Evolutionary conservation across 2,113 vertebrate genomes (phyloP), one percentile per base, ranked within the genome.

Genomic region (Colinus virginianus): DNA sequence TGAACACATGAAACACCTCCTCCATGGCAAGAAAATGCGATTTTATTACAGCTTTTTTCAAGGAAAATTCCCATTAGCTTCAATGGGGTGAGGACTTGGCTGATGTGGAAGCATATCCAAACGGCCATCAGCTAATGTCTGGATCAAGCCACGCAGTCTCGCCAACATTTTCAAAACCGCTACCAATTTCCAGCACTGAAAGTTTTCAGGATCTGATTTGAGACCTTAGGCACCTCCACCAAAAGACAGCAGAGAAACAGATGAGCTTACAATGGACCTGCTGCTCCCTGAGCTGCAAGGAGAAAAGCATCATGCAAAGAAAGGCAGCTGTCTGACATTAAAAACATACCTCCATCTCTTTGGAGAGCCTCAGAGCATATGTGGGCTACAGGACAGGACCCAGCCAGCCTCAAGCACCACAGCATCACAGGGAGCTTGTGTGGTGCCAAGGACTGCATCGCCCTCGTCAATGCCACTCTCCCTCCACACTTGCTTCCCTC

Each of bases 11-110:
- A 87, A 95, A 95, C 79, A 94, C 90, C 69, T 94, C 76, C 56
- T 45, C 63, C 14, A 32, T 23, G 87, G 94, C 93, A 96, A 95
- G 85, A 86, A 94, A 92, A 91, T 1, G 0, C 26, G 30, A 92
- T 78, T 94, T 94, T 72, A 83, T 96, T 86, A 93, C 53, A 45
- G 72, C 30, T 56, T 94, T 91, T 89, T 88, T 94, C 85, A 95
- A 95, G 90, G 91, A 96, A 96, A 96, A 94, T 55, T 96, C 90
- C 76, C 84, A 94, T 36, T 88, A 11, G 6, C 76, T 90, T 94
- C 82, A 94, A 45, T 51, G 36, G 91, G 93, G 62, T 0, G 19
- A 94, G 90, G 91, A 91, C 69, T 96, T 96, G 91, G 95, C 94
- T 69, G n/a, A 89, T 19, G 61, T 78, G 58, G 58, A 94, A 90